phyloP scores from a whole-genome alignment of 2,797 vertebrate species.

The Pelobates cultripes region DNA sequence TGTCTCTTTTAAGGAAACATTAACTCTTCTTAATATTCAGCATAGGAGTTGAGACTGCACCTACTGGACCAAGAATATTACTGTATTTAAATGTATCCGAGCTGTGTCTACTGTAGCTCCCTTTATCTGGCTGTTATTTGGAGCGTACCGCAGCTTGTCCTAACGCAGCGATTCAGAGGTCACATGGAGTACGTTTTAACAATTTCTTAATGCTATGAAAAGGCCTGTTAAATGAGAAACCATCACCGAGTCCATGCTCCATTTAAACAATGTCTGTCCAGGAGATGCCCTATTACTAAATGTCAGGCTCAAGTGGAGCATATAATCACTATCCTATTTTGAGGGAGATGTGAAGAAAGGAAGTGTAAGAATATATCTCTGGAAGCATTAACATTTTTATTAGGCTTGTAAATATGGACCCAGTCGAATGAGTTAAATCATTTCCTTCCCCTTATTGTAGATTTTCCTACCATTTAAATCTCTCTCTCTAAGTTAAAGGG shows the following conservation, averaged over 20 bases:
- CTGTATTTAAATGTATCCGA: background rate
- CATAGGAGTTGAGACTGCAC: background rate
- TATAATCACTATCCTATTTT: slow-evolving; percentile 23
- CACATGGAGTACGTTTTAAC: slow-evolving; percentile 9
- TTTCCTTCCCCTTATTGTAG: no score
- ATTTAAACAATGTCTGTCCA: slow-evolving; percentile 26
- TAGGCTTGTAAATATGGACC: background rate
- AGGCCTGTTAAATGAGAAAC: slow-evolving; percentile 21
- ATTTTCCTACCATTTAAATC: background rate
- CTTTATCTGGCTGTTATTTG: background rate
- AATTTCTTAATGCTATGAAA: background rate
- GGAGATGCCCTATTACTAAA: slow-evolving; percentile 23
- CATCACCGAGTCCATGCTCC: slow-evolving; percentile 17
- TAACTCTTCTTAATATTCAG: background rate
- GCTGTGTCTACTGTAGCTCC: background rate
- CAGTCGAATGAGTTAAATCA: background rate
- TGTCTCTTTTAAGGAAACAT: background rate
- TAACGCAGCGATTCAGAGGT: slow-evolving; percentile 16
- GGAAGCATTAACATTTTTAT: slow-evolving; percentile 18
- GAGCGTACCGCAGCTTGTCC: background rate
- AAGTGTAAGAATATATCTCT: background rate
- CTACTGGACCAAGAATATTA: slow-evolving; percentile 7
- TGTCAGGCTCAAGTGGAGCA: slow-evolving; percentile 44
- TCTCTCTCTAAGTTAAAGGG: no score
- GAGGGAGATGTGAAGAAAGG: background rate